Conservation (phyloP, 2,113 vertebrate genomes). For the Caranx ignobilis region DNA sequence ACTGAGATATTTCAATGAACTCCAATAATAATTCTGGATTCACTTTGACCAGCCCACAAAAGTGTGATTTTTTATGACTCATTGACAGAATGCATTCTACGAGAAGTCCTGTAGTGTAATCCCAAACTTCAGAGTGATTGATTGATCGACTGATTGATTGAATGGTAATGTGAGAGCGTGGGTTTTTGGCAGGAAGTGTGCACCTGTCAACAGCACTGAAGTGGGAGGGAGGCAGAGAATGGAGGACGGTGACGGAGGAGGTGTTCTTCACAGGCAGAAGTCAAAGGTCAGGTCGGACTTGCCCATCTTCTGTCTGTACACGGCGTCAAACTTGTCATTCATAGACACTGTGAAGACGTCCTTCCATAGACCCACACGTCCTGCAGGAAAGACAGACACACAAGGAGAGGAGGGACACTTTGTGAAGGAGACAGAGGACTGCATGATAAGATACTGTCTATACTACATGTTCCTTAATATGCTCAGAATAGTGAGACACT, state of each 20-base stretch:
- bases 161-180: not conserved
- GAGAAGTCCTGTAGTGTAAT: slow-evolving; percentile 33
- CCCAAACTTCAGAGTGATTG: slow-evolving; percentile 22
- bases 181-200: slow-evolving; percentile 26
- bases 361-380: slow-evolving; percentile 96
- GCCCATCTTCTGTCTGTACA: slow-evolving; percentile 98
- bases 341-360: slow-evolving; percentile 99
- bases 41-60: slow-evolving; percentile 1
- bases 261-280: slow-evolving; percentile 88
- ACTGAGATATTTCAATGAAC: slow-evolving; percentile 10
- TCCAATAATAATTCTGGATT: slow-evolving; percentile 2
- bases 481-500: no score
- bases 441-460: no score
- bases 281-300: slow-evolving; percentile 96
- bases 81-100: slow-evolving; percentile 24
- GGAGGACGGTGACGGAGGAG: not conserved
- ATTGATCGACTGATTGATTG: slow-evolving; percentile 3
- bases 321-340: slow-evolving; percentile 96
- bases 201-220: slow-evolving; percentile 30
- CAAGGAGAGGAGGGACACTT: no score
- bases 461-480: no score
- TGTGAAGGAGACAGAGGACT: no score
- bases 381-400: slow-evolving; percentile 74
- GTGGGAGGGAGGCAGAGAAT: not conserved
- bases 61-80: slow-evolving; percentile 4